Evolutionary conservation across 1,140 invertebrate genomes (phyloP).

Genomic region (Habropoda laboriosa): DNA sequence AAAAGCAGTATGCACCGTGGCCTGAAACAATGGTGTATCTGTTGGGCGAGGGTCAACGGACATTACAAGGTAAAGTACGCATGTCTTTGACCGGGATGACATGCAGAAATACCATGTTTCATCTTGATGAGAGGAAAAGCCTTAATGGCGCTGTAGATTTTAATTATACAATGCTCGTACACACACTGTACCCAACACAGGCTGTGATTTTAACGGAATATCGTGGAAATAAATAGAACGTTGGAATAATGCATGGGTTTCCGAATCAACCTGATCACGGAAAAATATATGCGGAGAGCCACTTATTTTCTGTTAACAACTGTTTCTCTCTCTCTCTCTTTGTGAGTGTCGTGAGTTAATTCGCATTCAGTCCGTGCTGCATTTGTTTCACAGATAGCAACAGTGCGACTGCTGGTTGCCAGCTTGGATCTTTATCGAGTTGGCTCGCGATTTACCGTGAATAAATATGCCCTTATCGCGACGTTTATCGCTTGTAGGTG

Average conservation of each 20-base stretch:
- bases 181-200: no score
- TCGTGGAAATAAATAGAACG: neutral
- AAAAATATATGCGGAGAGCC: no score
- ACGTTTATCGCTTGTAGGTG: constrained; percentile 30
- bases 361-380: neutral
- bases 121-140: constrained; percentile 20
- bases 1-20: neutral
- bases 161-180: constrained; percentile 20
- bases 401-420: no score
- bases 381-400: constrained; percentile 19
- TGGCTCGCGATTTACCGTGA: constrained; percentile 25
- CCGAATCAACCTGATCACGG: neutral
- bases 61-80: constrained; percentile 16
- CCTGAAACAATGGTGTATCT: constrained; percentile 33
- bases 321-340: no score
- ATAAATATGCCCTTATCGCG: constrained; percentile 41
- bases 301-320: neutral
- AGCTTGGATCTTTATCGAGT: constrained; percentile 24
- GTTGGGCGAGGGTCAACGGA: constrained; percentile 42
- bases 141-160: constrained; percentile 33
- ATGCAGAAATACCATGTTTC: constrained; percentile 8
- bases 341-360: neutral
- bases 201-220: constrained; percentile 24
- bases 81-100: constrained; percentile 46
- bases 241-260: neutral